phyloP scores from a whole-genome alignment of 2,888 invertebrate species.

The Agonopterix subpropinquella region DNA sequence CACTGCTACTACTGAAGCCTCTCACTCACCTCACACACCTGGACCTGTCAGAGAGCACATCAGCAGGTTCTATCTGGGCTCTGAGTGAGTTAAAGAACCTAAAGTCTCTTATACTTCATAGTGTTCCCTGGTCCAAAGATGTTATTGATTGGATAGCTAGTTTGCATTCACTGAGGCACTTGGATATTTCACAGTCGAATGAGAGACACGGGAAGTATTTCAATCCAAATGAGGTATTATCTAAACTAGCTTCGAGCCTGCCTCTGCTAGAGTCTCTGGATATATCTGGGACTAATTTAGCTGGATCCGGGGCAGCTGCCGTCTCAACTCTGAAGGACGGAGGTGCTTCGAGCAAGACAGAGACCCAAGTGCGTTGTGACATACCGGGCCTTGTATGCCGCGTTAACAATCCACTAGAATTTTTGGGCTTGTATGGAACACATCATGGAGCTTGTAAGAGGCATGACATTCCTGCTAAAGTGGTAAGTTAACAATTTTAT shows the following conservation, averaged over 20 bases:
- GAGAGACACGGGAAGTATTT: conserved; percentile 83
- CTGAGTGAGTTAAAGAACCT: conserved; percentile 80
- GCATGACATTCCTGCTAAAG: conserved; percentile 92
- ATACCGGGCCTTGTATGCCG: conserved; percentile 91
- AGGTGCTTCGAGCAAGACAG: conserved; percentile 19
- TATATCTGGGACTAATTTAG: conserved; percentile 97
- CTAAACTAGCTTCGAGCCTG: conserved; percentile 82
- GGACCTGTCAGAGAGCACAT: conserved; percentile 81
- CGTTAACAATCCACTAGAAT: conserved; percentile 86
- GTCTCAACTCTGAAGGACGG: conserved; percentile 31
- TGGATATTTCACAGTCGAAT: conserved; percentile 90
- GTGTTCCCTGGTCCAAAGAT: conserved; percentile 81
- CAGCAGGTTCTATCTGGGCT: conserved; percentile 80
- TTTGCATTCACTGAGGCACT: conserved; percentile 76
- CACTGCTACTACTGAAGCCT: conserved; percentile 74
- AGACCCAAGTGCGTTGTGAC: conserved; percentile 75
- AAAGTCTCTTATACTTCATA: conserved; percentile 85
- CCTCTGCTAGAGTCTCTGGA: conserved; percentile 88
- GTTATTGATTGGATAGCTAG: conserved; percentile 77
- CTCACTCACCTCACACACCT: conserved; percentile 79
- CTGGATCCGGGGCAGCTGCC: conserved; percentile 87
- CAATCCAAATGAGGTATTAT: conserved; percentile 83
- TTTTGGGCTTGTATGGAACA: conserved; percentile 94
- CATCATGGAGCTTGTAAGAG: conserved; percentile 92
- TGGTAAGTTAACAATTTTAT: conserved; percentile 68